These are phyloP conservation scores for Oreochromis niloticus DNA, from an alignment of 2,113 vertebrate genomes.

Conservation along the genomic window DNA sequence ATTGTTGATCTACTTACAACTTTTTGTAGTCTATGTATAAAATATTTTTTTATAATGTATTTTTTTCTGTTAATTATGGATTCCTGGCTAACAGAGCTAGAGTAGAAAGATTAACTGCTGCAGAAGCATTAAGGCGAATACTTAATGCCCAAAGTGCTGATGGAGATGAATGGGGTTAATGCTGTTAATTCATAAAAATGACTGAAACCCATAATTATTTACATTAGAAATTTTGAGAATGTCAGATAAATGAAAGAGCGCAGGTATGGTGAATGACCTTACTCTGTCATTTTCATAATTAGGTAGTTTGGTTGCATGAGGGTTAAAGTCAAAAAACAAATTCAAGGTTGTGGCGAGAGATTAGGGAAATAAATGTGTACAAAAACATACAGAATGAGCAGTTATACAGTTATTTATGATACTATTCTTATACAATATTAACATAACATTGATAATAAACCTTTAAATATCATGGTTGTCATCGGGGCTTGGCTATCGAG, in stretches of 20 bases:
- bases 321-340: neutral
- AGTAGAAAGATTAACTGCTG: neutral
- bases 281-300: neutral
- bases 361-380: neutral
- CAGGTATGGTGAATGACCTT: neutral
- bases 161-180: neutral
- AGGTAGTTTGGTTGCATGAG: neutral
- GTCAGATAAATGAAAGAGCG: neutral
- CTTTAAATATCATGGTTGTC: neutral
- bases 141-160: neutral
- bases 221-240: neutral
- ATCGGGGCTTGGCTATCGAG: neutral
- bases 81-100: neutral
- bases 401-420: neutral
- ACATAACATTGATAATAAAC: neutral
- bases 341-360: neutral
- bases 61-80: neutral
- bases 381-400: neutral
- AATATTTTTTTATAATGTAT: neutral
- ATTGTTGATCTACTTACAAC: neutral
- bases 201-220: neutral
- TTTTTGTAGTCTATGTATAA: neutral
- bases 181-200: neutral
- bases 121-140: neutral
- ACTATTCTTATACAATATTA: neutral